Conservation (phyloP, 30 jellyfish, hydroid and myxozoan species). For the Aurelia aurita complex sp. Pacific region DNA sequence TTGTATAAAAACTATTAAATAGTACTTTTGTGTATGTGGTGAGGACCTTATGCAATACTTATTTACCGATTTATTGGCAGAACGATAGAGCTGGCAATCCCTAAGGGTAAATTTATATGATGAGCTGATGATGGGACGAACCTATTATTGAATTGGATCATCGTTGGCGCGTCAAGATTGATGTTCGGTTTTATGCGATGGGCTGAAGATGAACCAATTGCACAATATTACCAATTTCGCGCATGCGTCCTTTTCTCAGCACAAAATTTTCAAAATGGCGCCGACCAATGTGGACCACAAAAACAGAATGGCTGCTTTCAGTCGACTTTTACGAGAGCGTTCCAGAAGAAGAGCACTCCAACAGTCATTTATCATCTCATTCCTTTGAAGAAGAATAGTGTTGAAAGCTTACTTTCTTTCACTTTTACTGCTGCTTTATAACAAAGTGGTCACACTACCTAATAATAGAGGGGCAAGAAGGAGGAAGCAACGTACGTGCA, state of each 20-base stretch:
- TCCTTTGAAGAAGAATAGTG: conserved; percentile 27
- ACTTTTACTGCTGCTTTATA: conserved; percentile 32
- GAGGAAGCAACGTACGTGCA: conserved; percentile 41
- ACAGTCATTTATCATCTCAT: conserved; percentile 26
- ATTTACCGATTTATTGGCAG: no score
- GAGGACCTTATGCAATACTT: no score
- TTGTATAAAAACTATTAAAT: no score
- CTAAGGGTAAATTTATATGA: no score
- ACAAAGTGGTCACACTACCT: conserved; percentile 24
- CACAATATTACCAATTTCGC: neutral
- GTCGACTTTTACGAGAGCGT: conserved; percentile 42
- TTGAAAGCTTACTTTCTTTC: conserved; percentile 33
- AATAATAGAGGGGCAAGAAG: conserved; percentile 6
- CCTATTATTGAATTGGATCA: no score
- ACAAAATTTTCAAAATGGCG: conserved; percentile 22
- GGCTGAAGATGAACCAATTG: neutral
- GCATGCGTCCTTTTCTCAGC: conserved; percentile 2
- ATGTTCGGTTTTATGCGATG: conserved; percentile 9
- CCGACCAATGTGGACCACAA: conserved; percentile 35
- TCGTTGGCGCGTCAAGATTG: conserved; percentile 6
- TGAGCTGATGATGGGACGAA: no score
- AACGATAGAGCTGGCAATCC: no score
- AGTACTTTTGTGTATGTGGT: no score
- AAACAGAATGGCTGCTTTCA: neutral
- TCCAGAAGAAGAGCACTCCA: conserved; percentile 53